phyloP scores from a whole-genome alignment of 2,797 vertebrate genomes.

The Propithecus deckenii region DNA sequence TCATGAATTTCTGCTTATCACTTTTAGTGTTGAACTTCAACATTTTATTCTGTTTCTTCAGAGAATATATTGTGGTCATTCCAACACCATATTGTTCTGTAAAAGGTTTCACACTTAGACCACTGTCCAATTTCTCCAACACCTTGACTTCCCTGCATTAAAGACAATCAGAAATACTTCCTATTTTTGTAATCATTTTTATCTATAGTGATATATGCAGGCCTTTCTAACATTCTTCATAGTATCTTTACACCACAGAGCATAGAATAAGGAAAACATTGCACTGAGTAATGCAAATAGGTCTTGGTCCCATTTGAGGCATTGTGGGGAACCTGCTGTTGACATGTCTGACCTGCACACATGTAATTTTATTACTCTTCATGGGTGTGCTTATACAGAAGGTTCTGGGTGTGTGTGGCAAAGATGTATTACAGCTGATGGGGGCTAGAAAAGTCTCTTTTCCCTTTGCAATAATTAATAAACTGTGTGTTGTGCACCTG shows the following conservation, averaged over 20 bases:
- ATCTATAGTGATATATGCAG: background rate
- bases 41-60: background rate
- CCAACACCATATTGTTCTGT: background rate
- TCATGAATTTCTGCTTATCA: background rate
- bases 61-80: too few relatives aligned
- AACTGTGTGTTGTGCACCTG: background rate
- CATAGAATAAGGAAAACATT: background rate
- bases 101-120: background rate
- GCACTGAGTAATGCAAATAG: background rate
- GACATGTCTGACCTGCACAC: background rate
- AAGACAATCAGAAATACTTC: background rate
- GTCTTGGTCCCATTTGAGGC: background rate
- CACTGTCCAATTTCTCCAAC: background rate
- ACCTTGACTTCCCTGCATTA: background rate
- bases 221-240: background rate
- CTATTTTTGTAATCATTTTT: background rate
- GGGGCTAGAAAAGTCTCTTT: background rate
- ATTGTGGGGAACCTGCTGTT: background rate
- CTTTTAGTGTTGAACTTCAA: background rate
- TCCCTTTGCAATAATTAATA: background rate
- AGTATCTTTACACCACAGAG: background rate
- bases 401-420: background rate
- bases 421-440: background rate
- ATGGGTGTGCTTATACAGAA: background rate
- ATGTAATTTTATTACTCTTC: background rate